Evolutionary conservation across 2,113 vertebrate species (phyloP).

Genomic region (Hypomesus transpacificus): DNA sequence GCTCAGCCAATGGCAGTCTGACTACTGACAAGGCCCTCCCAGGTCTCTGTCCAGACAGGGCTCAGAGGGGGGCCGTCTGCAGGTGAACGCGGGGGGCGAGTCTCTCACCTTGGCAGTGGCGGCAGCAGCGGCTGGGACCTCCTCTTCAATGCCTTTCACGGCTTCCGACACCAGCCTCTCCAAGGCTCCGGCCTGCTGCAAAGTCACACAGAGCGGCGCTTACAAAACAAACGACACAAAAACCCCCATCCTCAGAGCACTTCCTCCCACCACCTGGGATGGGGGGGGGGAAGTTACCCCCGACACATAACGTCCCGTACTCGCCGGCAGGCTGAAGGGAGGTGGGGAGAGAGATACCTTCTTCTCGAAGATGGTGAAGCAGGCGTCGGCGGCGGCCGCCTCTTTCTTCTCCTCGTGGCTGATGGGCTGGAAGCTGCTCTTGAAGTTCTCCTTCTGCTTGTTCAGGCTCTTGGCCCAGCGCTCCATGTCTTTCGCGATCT

Average conservation of each 20-base stretch:
- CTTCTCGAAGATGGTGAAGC: slow-evolving; percentile 95
- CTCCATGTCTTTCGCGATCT: slow-evolving; percentile 99
- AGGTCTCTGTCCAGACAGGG: too few species aligned
- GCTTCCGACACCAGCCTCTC: slow-evolving; percentile 86
- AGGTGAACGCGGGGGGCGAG: neutral
- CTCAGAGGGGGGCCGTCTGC: too few species aligned
- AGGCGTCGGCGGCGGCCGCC: slow-evolving; percentile 93
- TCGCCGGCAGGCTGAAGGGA: neutral
- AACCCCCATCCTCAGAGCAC: neutral
- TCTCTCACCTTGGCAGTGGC: slow-evolving; percentile 60
- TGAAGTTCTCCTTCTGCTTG: slow-evolving; percentile 98
- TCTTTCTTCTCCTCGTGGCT: slow-evolving; percentile 92
- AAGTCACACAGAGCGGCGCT: neutral
- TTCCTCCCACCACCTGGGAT: too few species aligned
- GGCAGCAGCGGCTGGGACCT: slow-evolving; percentile 64
- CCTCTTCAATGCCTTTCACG: slow-evolving; percentile 79
- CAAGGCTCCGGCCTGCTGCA: slow-evolving; percentile 76
- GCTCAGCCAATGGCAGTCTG: too few species aligned
- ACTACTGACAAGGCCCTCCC: too few species aligned
- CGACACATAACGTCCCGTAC: too few species aligned
- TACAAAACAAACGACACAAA: neutral
- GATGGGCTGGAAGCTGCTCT: slow-evolving; percentile 90
- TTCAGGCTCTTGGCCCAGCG: slow-evolving; percentile 99
- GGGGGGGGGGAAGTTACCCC: too few species aligned
- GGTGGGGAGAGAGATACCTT: slow-evolving; percentile 76